Evolutionary conservation across 2,797 vertebrate genomes (phyloP), one percentile per base, ranked within the genome.

Genomic region (Dendrocincla tyrannina): DNA sequence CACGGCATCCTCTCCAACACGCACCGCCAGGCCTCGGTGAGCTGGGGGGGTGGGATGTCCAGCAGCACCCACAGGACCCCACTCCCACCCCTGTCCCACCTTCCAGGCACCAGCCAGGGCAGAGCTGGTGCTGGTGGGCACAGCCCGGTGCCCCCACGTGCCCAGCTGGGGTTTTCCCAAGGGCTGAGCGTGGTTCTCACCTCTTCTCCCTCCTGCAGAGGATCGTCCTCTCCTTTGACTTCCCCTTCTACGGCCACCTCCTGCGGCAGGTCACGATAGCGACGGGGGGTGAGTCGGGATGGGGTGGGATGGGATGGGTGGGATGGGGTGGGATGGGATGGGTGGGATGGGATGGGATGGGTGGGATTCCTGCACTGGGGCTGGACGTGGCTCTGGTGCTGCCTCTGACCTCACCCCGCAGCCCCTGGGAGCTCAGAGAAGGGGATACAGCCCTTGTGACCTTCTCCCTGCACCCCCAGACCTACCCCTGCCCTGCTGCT

Each of bases 221-320:
- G 93, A 98, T 99, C 85, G 96, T 98, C 25, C 98, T 99, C 56
- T 99, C 99, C 56, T 99, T 99, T 76, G 98, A 99, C 83, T 99
- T 99, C 95, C 99, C 99, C 55, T 99, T 99, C 97, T 99, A 99
- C 5, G 99, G 99, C 85, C 99, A 99, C 97, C 89, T 97, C 96
- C 94, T 99, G 96, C 98, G 98, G 91, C 99, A 99, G 97, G 98
- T 99, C 94, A 99, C 99, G 94, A 98, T 99, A 96, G 99, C 99
- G 55, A 99, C 99, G 0, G 99, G 99, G 84, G 99, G 99, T 99
- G 98, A 98, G 97, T 41, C 1, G 50, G 67, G 76, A 2, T 2
- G 59, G 62, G 33, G 3, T 1, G 1, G 32, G 72, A 7, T 2
- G 2, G 42, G 41, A 42, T 19, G 3, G 32, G 16, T 4, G 69